Conservation (phyloP, 1,140 invertebrate genomes). For the Sycobia sp. region DNA sequence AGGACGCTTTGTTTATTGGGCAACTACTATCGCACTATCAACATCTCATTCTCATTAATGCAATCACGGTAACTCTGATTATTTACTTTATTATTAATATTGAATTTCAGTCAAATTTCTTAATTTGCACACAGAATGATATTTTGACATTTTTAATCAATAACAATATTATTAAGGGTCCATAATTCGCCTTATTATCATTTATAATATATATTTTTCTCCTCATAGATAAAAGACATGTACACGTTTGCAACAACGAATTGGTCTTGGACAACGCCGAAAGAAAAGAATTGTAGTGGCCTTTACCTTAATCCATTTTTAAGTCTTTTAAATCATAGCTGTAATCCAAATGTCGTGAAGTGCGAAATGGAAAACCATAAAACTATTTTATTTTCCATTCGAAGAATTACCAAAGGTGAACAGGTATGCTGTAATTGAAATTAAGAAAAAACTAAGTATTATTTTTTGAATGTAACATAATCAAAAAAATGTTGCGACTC, state of each 20-base stretch:
- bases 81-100: not conserved
- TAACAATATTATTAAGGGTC: no score
- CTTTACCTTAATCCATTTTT: conserved; percentile 18
- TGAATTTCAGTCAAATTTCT: not conserved
- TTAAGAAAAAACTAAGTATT: not conserved
- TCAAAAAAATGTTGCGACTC: no score
- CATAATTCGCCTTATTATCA: no score
- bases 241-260: not conserved
- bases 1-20: conserved; percentile 24
- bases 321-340: conserved; percentile 28
- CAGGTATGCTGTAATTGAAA: conserved; percentile 11
- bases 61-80: conserved; percentile 1
- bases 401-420: conserved; percentile 15
- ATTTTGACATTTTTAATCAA: no score
- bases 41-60: conserved; percentile 15
- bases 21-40: conserved; percentile 26
- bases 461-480: not conserved
- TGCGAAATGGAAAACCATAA: conserved; percentile 10
- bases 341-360: conserved; percentile 20
- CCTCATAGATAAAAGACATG: conserved; percentile 11
- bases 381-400: conserved; percentile 17
- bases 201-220: not conserved
- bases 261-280: conserved; percentile 14
- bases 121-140: no score
- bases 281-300: conserved; percentile 15